phyloP scores from a whole-genome alignment of 2,888 invertebrate species.

The Orthosia gothica region DNA sequence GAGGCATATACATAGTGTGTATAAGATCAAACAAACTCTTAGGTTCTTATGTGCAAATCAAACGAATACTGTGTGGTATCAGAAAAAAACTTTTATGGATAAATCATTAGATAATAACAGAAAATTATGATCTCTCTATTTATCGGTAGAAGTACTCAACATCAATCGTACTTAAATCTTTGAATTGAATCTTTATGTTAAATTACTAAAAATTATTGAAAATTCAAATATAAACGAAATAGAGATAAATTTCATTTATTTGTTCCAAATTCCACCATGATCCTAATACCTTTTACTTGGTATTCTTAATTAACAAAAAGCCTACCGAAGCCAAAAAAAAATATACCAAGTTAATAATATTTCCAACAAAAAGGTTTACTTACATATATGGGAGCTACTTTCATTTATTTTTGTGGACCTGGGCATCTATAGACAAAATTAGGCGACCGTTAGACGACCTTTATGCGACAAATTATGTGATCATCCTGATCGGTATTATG shows the following conservation, averaged over 20 bases:
- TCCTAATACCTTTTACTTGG: conserved; percentile 1
- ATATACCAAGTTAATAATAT: not conserved
- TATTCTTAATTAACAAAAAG: conserved; percentile 16
- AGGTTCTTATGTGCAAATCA: not conserved
- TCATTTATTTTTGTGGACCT: conserved; percentile 14
- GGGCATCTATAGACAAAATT: conserved; percentile 11
- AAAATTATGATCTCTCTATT: too few species aligned
- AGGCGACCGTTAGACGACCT: conserved; percentile 33
- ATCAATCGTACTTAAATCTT: too few species aligned
- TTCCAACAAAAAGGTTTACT: conserved; percentile 14
- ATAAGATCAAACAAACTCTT: too few species aligned
- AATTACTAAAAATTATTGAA: too few species aligned
- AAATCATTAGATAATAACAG: too few species aligned
- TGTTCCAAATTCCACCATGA: conserved; percentile 16
- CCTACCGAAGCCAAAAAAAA: conserved; percentile 2
- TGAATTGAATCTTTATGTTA: too few species aligned
- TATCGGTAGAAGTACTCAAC: too few species aligned
- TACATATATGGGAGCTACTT: conserved; percentile 2
- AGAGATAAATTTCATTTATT: not conserved
- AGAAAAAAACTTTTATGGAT: too few species aligned
- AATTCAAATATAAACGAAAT: not conserved
- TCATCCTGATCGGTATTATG: conserved; percentile 16
- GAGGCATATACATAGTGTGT: too few species aligned
- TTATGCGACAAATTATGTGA: conserved; percentile 21
- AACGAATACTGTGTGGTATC: too few species aligned